These are phyloP conservation scores for Corticium candelabrum DNA, from an alignment of 37 sponge, comb jelly and placozoan species.

Conservation along the genomic window DNA sequence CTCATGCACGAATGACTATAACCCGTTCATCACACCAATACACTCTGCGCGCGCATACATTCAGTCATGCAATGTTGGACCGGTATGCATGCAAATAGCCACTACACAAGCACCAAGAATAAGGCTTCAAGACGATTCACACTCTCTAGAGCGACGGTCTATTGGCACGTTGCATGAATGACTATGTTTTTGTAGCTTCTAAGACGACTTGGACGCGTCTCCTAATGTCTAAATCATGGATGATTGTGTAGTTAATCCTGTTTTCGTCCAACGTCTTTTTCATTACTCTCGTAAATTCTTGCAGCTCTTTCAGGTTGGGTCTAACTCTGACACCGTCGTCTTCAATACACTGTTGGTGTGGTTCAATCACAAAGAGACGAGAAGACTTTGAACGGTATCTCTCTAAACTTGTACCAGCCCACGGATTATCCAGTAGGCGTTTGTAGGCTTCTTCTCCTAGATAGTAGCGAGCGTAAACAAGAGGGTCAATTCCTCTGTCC, in stretches of 20 bases:
- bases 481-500: slow-evolving; percentile 1
- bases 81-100: too few relatives aligned
- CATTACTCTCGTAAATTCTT: neutral
- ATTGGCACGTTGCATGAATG: too few relatives aligned
- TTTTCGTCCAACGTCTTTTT: neutral
- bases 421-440: neutral
- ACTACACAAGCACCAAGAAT: too few relatives aligned
- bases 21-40: too few relatives aligned
- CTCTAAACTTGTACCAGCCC: neutral
- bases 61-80: too few relatives aligned
- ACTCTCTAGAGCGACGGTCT: too few relatives aligned
- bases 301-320: neutral
- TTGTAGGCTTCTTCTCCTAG: neutral
- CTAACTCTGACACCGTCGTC: neutral
- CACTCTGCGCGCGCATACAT: too few relatives aligned
- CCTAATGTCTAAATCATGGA: neutral
- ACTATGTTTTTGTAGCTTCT: too few relatives aligned
- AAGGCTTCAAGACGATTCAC: too few relatives aligned
- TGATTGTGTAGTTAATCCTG: neutral
- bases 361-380: neutral
- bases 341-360: neutral
- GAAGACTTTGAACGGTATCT: neutral
- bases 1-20: too few relatives aligned
- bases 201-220: neutral
- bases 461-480: neutral